Evolutionary conservation across 2,113 vertebrate species (phyloP), one percentile per base, ranked within the genome.

Genomic region (Xiphias gladius): DNA sequence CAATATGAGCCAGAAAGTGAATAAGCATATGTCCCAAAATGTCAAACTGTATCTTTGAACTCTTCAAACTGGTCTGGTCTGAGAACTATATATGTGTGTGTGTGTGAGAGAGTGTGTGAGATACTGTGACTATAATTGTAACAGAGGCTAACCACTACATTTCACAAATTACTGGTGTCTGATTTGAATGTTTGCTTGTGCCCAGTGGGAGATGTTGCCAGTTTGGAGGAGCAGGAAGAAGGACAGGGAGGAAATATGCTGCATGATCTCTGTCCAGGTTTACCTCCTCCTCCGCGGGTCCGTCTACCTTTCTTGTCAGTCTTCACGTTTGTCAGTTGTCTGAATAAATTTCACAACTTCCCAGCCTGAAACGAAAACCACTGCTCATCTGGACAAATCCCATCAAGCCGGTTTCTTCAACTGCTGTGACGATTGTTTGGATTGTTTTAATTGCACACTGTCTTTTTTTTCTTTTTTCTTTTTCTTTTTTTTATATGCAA

Each of bases 101-200:
- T 54, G 35, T 79, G n/a, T n/a, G n/a, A n/a, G n/a, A n/a, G n/a
- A 50, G 11, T 54, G 17, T 59, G 20, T 28, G 28, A 64, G 55
- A 77, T 39, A 86, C 82, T 85, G 78, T 89, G 73, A 76, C 71
- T 80, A 0, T 20, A 73, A 68, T 37, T 70, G 54, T 77, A 76
- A 35, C 62, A 12, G 35, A 74, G 24, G 26, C 19, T 35, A 54
- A 50, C 71, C 62, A 16, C 55, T 59, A 22, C 11, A 84, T 86
- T 79, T 88, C 41, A 72, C 3, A 2, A 24, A 75, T 2, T 6
- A 39, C 70, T 68, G 64, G 64, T 37, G 1, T 32, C 22, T 2
- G 46, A 30, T 48, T 69, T 63, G 74, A 84, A 73, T 73, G 70
- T 83, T 85, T 70, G n/a, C 37, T 0, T 46, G 20, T 48, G 65